These are phyloP conservation scores for Apodemia mormo DNA, from an alignment of 2,888 invertebrate genomes.

Conservation along the genomic window DNA sequence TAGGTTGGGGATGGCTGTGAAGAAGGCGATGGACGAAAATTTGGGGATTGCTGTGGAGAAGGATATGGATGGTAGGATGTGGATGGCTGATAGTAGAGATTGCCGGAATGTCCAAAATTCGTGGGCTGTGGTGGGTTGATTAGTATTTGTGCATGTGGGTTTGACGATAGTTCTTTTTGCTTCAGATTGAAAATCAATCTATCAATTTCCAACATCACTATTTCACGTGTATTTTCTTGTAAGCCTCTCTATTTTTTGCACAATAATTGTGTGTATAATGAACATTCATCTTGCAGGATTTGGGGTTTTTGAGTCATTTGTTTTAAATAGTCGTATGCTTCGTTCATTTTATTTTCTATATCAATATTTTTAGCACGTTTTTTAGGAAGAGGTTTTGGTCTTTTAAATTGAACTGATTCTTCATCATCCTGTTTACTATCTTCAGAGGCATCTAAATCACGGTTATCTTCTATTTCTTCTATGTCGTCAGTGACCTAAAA, in stretches of 20 bases:
- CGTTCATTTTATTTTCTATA: not conserved
- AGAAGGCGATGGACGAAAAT: not conserved
- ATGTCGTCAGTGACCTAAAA: too few species aligned
- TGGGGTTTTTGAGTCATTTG: constrained; percentile 4
- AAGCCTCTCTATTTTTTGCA: constrained; percentile 7
- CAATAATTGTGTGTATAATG: not conserved
- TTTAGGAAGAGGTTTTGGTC: too few species aligned
- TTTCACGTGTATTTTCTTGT: constrained; percentile 6
- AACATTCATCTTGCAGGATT: constrained; percentile 2
- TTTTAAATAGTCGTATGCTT: too few species aligned
- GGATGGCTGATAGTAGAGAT: not conserved
- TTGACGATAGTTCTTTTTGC: too few species aligned
- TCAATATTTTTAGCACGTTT: too few species aligned
- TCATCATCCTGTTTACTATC: too few species aligned
- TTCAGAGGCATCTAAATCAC: too few species aligned
- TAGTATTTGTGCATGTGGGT: too few species aligned
- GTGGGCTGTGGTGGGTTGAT: not conserved
- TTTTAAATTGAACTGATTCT: too few species aligned
- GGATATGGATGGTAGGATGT: not conserved
- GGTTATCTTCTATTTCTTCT: too few species aligned
- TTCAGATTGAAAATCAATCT: too few species aligned
- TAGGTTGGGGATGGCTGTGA: too few species aligned
- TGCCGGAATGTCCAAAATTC: not conserved
- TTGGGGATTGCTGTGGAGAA: constrained; percentile 1
- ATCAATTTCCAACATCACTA: constrained; percentile 7